phyloP scores from a whole-genome alignment of 2,797 vertebrate genomes.

The Alectoris magna region DNA sequence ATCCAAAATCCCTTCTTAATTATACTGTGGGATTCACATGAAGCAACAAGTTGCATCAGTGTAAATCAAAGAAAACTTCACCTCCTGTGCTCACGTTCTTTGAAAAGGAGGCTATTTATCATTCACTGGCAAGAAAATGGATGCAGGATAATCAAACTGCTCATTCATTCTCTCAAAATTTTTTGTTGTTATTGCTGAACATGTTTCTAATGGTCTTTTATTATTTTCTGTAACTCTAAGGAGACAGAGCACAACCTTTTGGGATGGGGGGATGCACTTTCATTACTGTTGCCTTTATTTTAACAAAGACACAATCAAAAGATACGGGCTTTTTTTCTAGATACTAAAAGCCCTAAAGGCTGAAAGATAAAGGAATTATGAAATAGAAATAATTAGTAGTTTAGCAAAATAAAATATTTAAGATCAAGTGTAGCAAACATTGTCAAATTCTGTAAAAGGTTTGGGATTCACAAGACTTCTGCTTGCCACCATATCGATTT shows the following conservation, averaged over 20 bases:
- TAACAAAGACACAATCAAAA: background rate
- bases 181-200: background rate
- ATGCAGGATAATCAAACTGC: background rate
- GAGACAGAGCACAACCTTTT: slow-evolving; percentile 21
- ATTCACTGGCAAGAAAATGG: background rate
- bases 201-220: background rate
- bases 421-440: background rate
- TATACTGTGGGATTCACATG: background rate
- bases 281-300: background rate
- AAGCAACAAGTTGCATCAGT: background rate
- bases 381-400: background rate
- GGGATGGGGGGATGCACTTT: background rate
- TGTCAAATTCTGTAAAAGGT: background rate
- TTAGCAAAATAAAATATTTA: background rate
- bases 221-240: slow-evolving; percentile 3
- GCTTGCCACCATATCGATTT: background rate
- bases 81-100: background rate
- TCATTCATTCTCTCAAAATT: background rate
- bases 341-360: background rate
- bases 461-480: background rate
- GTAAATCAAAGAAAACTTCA: background rate
- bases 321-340: background rate
- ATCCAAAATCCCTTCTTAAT: background rate
- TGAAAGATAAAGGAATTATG: background rate
- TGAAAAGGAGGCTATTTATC: background rate